Evolutionary conservation across 2,113 vertebrate genomes (phyloP), one percentile per base, ranked within the genome.

Genomic region (Eulemur macaco): DNA sequence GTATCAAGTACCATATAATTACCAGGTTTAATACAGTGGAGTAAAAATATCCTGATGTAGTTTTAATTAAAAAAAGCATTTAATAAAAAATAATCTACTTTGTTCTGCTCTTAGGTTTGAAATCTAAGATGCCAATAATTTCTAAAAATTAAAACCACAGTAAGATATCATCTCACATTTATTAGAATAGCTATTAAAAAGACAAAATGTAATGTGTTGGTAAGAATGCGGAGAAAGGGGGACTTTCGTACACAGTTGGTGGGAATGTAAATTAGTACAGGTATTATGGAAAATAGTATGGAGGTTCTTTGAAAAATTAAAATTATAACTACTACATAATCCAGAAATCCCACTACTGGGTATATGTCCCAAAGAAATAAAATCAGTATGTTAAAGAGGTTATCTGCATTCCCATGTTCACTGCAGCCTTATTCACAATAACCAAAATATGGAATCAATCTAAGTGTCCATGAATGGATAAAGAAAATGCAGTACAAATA

Each of bases 1-100:
- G 86, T 80, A 76, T 94, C 31, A 74, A 91, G 82, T 94, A 39
- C 20, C 25, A 86, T 50, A 50, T 60, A 96, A 94, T 74, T 54
- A 52, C 29, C 56, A 91, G n/a, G 27, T 94, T 96, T 94, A 91
- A 86, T 66, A 86, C 13, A 66, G 0, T 94, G 56, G 91, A 86
- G 39, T 86, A 91, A 94, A 96, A 91, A 86, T 94, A 91, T n/a
- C 11, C 25, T 80, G 29, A 78, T 10, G 27, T 34, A 74, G 21
- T 66, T 83, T 89, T 89, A 23, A 50, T 14, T 18, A 39, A 60
- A 81, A 58, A 68, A 18, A 34, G 6, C 3, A 73, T 76, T 83
- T 92, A 92, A 76, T 68, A 88, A 63, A 78, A 87, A 71, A 63
- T 45, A 0, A 89, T 84, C 18, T 73, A 64, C n/a, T 85, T 85